These are phyloP conservation scores for Drosophila setifemur DNA, from an alignment of 1,140 invertebrate species.

Conservation along the genomic window DNA sequence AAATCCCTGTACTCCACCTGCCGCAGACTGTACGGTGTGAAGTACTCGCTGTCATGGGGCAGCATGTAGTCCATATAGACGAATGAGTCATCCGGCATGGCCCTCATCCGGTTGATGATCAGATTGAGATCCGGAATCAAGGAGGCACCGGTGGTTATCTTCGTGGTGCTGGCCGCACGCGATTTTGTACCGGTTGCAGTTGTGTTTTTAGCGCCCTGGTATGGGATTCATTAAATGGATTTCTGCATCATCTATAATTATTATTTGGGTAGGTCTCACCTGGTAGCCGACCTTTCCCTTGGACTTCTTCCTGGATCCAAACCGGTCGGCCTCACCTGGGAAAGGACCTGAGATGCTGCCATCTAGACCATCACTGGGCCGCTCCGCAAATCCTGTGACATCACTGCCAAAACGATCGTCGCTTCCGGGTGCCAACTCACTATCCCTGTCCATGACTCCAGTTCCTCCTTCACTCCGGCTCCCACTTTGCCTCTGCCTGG, in stretches of 20 bases:
- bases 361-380: neutral
- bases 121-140: slow-evolving; percentile 71
- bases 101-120: slow-evolving; percentile 43
- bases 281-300: neutral
- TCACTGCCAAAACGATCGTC: slow-evolving; percentile 5
- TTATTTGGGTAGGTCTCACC: neutral
- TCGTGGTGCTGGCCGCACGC: neutral
- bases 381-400: neutral
- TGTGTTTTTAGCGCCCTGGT: neutral
- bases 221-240: neutral
- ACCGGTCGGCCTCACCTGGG: neutral
- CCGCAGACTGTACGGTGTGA: slow-evolving; percentile 87
- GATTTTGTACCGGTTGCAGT: neutral
- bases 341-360: neutral
- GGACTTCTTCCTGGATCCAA: neutral
- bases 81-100: slow-evolving; percentile 84
- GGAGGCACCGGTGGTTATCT: slow-evolving; percentile 71
- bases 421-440: neutral
- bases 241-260: no score
- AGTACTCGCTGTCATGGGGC: slow-evolving; percentile 86
- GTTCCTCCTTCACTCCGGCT: neutral
- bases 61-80: slow-evolving; percentile 88
- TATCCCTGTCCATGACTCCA: neutral
- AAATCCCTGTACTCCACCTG: slow-evolving; percentile 86
- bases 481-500: no score